Conservation (phyloP, 2,888 invertebrate species). For the Dynastes grantii region DNA sequence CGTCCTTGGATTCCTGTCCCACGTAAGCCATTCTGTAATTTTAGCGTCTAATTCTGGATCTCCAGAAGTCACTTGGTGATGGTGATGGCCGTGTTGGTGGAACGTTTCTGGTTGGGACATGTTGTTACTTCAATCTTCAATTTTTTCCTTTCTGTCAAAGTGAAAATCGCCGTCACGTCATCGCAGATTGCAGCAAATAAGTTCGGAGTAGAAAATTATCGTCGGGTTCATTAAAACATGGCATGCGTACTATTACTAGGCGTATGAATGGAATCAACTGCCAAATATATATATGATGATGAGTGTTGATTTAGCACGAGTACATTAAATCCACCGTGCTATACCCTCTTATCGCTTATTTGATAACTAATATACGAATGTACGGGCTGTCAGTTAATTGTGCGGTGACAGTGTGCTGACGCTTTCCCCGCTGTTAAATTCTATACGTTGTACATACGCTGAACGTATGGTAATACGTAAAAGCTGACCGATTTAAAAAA, state of each 20-base stretch:
- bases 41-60: constrained; percentile 76
- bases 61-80: constrained; percentile 65
- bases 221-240: constrained; percentile 16
- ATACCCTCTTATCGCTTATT: constrained; percentile 54
- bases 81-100: background rate
- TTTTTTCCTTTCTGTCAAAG: constrained; percentile 38
- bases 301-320: constrained; percentile 46
- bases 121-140: constrained; percentile 20
- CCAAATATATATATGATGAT: constrained; percentile 4
- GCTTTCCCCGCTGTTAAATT: constrained; percentile 5
- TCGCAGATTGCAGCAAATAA: background rate
- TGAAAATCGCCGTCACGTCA: constrained; percentile 31
- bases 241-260: constrained; percentile 24
- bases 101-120: background rate
- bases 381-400: constrained; percentile 51
- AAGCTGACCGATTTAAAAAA: constrained; percentile 41
- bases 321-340: constrained; percentile 51
- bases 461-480: constrained; percentile 51
- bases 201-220: constrained; percentile 4
- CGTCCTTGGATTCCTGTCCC: constrained; percentile 84
- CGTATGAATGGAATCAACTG: constrained; percentile 18
- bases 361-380: constrained; percentile 54
- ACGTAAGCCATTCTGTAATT: constrained; percentile 81
- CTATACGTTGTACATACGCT: background rate
- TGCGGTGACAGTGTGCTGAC: constrained; percentile 45